Conservation (phyloP, 2,888 invertebrate species). For the Volucella inanis region DNA sequence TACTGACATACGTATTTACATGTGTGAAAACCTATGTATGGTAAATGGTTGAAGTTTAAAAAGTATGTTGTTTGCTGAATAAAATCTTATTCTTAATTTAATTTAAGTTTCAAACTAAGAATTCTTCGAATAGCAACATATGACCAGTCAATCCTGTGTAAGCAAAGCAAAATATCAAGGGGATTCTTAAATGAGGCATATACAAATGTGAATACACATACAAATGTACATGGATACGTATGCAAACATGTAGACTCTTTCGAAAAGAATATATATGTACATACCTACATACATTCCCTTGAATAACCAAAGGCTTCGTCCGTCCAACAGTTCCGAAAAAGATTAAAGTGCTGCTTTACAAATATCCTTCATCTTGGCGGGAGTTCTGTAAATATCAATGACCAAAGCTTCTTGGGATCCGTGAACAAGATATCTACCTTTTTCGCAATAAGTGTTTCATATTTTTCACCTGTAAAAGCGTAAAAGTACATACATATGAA, state of each 20-base stretch:
- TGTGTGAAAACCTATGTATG: no score
- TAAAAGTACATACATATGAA: constrained; percentile 18
- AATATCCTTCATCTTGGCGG: constrained; percentile 34
- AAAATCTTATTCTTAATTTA: constrained; percentile 63
- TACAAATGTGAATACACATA: no score
- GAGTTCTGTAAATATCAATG: constrained; percentile 59
- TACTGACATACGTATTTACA: no score
- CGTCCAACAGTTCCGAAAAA: constrained; percentile 39
- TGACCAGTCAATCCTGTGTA: constrained; percentile 41
- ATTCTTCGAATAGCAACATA: constrained; percentile 60
- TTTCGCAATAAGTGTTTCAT: constrained; percentile 41
- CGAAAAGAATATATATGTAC: neutral
- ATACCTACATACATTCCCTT: constrained; percentile 30
- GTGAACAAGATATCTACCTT: constrained; percentile 26
- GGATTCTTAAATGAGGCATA: neutral
- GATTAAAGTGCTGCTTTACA: constrained; percentile 43
- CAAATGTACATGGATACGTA: no score
- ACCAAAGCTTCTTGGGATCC: constrained; percentile 44
- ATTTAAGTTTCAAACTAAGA: constrained; percentile 43
- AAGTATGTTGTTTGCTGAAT: constrained; percentile 10
- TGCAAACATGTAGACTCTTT: no score
- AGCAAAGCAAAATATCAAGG: constrained; percentile 51
- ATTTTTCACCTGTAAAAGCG: constrained; percentile 41
- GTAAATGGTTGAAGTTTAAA: constrained; percentile 30
- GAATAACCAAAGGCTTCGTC: constrained; percentile 56